Percentiles rank a stretch among this genome's conserved stretches.
These are phyloP conservation scores for Vollenhovia emeryi DNA, from an alignment of 1,140 invertebrate species.

Conservation along the genomic window DNA sequence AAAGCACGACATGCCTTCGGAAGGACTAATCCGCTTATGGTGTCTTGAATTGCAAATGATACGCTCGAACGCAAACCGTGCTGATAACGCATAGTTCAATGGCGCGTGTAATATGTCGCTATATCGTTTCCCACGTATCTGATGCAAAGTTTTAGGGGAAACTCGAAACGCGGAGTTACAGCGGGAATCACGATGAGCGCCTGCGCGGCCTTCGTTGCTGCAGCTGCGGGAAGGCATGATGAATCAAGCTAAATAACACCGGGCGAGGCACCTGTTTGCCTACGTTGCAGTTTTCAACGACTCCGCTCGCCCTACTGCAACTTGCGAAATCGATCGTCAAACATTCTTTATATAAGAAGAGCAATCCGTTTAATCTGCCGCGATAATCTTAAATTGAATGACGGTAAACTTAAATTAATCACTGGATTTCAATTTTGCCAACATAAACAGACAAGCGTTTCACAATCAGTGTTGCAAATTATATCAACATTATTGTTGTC, in stretches of 20 bases:
- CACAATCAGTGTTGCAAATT: background rate
- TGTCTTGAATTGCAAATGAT: slow-evolving; percentile 50
- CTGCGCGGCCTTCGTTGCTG: slow-evolving; percentile 41
- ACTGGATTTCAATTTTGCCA: background rate
- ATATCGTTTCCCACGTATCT: slow-evolving; percentile 61
- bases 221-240: slow-evolving; percentile 61
- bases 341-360: slow-evolving; percentile 76
- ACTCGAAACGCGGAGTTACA: slow-evolving; percentile 63
- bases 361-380: background rate
- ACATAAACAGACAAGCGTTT: background rate
- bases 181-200: slow-evolving; percentile 55
- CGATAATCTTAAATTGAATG: slow-evolving; percentile 1
- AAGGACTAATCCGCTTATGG: background rate
- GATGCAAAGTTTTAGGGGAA: slow-evolving; percentile 68
- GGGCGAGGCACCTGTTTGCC: slow-evolving; percentile 65
- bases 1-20: background rate
- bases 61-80: slow-evolving; percentile 15
- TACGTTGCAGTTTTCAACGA: slow-evolving; percentile 48
- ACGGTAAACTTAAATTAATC: background rate
- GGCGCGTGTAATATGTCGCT: slow-evolving; percentile 65
- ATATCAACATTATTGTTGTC: background rate
- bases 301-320: slow-evolving; percentile 14
- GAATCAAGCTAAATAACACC: slow-evolving; percentile 68
- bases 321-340: slow-evolving; percentile 61
- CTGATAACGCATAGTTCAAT: slow-evolving; percentile 61